Evolutionary conservation across 2,888 invertebrate species (phyloP), one percentile per base, ranked within the genome.

Genomic region (Drosophila merina): DNA sequence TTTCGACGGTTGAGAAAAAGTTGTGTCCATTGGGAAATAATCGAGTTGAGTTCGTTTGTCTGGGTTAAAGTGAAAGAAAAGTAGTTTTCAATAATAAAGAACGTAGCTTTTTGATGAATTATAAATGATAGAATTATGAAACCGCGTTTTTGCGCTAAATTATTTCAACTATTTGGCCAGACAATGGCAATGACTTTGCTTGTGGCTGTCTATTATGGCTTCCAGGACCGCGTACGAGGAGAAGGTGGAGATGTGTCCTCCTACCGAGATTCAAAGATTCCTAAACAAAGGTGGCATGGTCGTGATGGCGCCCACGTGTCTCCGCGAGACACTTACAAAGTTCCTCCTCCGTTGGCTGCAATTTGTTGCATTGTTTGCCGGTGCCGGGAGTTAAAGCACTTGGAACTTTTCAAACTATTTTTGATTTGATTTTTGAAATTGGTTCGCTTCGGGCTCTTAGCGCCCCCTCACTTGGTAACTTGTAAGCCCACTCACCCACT

Each of bases 311-410:
- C 87, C 88, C 82, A 82, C 87, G 77, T 75, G 86, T 87, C 87
- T 75, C 47, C 31, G 60, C 63, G 25, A 80, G 87, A 84, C 84
- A 84, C 86, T 83, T 80, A 84, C 81, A 81, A 83, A 83, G 84
- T 83, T 83, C 67, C 80, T 83, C 86, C 84, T 83, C 63, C 57
- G 67, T 57, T 47, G 72, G 42, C 74, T 72, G 82, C 77, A 86
- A 88, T 88, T 86, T 86, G 85, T 82, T 87, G 88, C 88, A 88
- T 79, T 88, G 88, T 88, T 88, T 88, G 84, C 84, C 85, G 86
- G 20, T 88, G 84, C 84, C 81, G 86, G 20, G 54, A 58, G 81
- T 75, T 86, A 67, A 86, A 81, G 88, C 85, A 77, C 85, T 86
- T 84, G 85, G 66, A 81, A 86, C 67, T 83, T 86, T 79, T 68